phyloP scores from a whole-genome alignment of 2,888 invertebrate genomes.

The Ommatoiulus sabulosus region DNA sequence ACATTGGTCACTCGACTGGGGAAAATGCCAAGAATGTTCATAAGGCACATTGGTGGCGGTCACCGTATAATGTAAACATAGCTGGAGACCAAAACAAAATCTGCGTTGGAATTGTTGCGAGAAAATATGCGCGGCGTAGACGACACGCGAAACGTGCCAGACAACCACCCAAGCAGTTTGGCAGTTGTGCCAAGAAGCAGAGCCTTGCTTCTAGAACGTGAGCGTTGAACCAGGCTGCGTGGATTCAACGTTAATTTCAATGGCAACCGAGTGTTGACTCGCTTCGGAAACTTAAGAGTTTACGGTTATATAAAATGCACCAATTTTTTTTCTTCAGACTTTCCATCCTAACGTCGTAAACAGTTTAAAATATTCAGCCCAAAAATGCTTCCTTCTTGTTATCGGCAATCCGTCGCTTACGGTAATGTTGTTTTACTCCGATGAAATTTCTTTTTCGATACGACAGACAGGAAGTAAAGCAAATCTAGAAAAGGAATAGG shows the following conservation, averaged over 20 bases:
- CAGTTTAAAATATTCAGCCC: no score
- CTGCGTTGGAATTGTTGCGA: not conserved
- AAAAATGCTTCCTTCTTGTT: no score
- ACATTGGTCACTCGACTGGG: not conserved
- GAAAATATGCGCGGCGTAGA: not conserved
- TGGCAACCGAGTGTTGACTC: no score
- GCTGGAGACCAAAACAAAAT: constrained; percentile 20
- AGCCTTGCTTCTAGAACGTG: not conserved
- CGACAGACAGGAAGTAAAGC: no score
- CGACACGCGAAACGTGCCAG: not conserved
- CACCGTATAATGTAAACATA: constrained; percentile 24
- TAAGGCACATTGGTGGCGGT: not conserved
- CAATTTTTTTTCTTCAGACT: no score
- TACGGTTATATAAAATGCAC: no score
- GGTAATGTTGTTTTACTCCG: no score
- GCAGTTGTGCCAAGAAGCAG: not conserved
- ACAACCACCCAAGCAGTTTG: not conserved
- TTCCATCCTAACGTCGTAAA: no score
- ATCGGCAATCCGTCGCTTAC: no score
- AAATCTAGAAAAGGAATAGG: no score
- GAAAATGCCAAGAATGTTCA: constrained; percentile 11
- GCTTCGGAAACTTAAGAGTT: no score
- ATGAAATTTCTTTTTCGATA: no score
- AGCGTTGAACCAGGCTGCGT: not conserved
- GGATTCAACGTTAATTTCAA: not conserved